Evolutionary conservation across 2,797 vertebrate species (phyloP), one percentile per base, ranked within the genome.

Genomic region (Euphonia xanthogaster): DNA sequence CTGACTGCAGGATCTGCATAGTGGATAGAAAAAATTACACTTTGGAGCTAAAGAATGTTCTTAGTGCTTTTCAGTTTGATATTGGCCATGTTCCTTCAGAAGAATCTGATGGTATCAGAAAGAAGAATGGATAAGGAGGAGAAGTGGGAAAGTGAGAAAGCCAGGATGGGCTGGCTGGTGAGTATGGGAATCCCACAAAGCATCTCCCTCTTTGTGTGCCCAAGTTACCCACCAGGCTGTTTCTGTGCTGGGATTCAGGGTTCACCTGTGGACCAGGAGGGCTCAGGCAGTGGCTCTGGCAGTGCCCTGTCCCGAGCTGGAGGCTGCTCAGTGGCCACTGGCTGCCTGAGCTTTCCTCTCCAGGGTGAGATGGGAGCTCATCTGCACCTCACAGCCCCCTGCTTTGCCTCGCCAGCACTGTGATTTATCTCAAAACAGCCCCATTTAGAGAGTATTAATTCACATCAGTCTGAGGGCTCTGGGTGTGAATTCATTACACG

Each of bases 371-470:
- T 25, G 28, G 63, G 62, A 65, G 3, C 70, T 72, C 27, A 4
- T 45, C 45, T 62, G 58, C 76, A 58, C 48, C 35, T 55, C 50
- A 37, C 4, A 71, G 81, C 10, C 42, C 44, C 82, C 47, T n/a
- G 74, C 3, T 27, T 65, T 77, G 53, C 48, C 55, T 70, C 70
- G 76, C 48, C 70, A 80, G 77, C 78, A 15, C 83, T 86, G 25
- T 61, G 79, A 48, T 93, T 95, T 78, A 31, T 72, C 68, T 68
- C 42, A 7, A 67, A 95, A 67, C 16, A 70, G 62, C 60, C n/a
- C 76, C 14, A 39, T 88, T 93, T 82, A 57, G 18, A 67, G 55
- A 27, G 22, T 44, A 79, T 71, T 62, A 87, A 86, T 79, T 75
- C 70, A 35, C 30, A 51, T 7, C 44, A 73, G 31, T 82, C 60